These are phyloP conservation scores for Cataglyphis hispanica DNA, from an alignment of 1,140 invertebrate genomes.

Conservation along the genomic window DNA sequence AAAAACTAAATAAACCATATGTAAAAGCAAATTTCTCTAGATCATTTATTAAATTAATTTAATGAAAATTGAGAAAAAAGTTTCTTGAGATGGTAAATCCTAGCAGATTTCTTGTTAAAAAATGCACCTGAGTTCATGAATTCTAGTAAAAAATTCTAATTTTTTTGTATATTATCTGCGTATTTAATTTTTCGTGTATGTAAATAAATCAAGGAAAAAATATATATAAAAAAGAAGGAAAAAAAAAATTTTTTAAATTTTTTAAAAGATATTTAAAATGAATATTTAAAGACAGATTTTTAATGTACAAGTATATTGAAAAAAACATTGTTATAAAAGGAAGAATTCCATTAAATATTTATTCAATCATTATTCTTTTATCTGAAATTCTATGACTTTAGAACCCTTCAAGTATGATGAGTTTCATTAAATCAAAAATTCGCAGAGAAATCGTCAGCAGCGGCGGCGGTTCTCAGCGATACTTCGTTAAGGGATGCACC, in stretches of 20 bases:
- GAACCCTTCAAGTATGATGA: constrained; percentile 1
- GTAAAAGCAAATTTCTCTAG: background rate
- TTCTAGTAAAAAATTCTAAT: background rate
- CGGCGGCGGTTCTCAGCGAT: constrained; percentile 32
- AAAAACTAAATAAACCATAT: constrained; percentile 9
- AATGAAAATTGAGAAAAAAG: background rate
- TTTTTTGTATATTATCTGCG: background rate
- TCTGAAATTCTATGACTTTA: constrained; percentile 11
- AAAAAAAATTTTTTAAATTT: background rate
- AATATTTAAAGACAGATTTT: background rate
- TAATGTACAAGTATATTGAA: background rate
- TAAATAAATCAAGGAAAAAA: constrained; percentile 3
- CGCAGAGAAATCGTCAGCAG: background rate
- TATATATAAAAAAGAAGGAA: background rate
- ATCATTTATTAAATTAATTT: constrained; percentile 8
- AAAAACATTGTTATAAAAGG: background rate
- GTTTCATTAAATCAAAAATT: constrained; percentile 57
- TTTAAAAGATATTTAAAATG: background rate
- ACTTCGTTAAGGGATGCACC: constrained; percentile 58
- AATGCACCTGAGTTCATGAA: constrained; percentile 12
- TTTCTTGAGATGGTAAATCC: background rate
- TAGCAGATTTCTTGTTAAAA: constrained; percentile 19
- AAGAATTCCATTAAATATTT: constrained; percentile 25
- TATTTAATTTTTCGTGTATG: background rate
- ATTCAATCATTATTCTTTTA: constrained; percentile 11